Percentiles rank a stretch among this genome's conserved stretches.
These are phyloP conservation scores for Regulus satrapa DNA, from an alignment of 2,113 vertebrate genomes.

Conservation along the genomic window DNA sequence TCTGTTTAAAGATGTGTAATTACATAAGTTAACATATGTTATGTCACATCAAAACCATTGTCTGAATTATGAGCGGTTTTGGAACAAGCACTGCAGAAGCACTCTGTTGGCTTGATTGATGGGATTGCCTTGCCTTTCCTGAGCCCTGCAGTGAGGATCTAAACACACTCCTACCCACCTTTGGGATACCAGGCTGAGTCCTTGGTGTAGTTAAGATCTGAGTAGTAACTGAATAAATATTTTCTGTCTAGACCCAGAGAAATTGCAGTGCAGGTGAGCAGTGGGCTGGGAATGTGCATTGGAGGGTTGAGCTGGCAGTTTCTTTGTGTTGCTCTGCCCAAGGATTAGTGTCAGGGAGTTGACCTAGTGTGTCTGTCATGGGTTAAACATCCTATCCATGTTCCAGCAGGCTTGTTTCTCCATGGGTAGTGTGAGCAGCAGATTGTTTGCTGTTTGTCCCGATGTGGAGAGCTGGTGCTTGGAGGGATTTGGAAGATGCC, in stretches of 20 bases:
- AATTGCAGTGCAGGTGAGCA: background rate
- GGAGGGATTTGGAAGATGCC: background rate
- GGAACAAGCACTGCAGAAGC: background rate
- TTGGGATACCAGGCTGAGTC: background rate
- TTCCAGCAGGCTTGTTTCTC: background rate
- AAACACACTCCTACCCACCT: background rate
- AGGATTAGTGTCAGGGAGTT: background rate
- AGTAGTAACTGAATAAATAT: background rate
- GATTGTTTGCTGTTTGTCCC: background rate
- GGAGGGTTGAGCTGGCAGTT: background rate
- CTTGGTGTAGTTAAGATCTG: background rate
- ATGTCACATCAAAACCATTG: constrained; percentile 12
- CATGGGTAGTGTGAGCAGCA: background rate
- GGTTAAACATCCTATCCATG: fast-evolving
- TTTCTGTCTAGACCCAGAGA: background rate
- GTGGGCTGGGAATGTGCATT: background rate
- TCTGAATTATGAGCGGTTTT: background rate
- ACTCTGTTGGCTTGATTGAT: constrained; percentile 5
- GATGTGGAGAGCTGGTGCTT: background rate
- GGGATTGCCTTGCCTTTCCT: background rate
- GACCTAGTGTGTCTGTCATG: background rate
- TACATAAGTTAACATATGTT: constrained; percentile 52
- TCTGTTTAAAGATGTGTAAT: constrained; percentile 30
- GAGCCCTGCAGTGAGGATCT: background rate
- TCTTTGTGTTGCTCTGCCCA: background rate